Conservation (phyloP, 2,113 vertebrate genomes). For the Lophochroa leadbeateri region DNA sequence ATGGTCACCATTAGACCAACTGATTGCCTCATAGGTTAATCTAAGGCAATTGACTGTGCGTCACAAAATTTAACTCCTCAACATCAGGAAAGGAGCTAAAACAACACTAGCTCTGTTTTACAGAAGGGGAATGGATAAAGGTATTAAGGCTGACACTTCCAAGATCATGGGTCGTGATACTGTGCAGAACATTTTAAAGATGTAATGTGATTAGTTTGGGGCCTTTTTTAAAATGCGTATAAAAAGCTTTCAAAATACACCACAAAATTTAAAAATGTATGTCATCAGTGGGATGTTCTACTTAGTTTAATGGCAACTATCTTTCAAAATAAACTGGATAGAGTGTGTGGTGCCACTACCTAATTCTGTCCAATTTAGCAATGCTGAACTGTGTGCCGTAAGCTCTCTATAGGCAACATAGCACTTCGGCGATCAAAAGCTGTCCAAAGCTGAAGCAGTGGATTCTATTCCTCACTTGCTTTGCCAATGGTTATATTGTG, state of each 20-base stretch:
- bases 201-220: background rate
- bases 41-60: background rate
- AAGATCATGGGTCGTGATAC: background rate
- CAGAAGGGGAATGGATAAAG: background rate
- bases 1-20: background rate
- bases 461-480: background rate
- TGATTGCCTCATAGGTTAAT: background rate
- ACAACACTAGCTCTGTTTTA: background rate
- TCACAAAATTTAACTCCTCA: background rate
- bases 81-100: background rate
- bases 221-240: background rate
- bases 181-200: background rate
- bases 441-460: background rate
- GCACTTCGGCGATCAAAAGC: background rate
- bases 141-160: background rate
- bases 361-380: background rate
- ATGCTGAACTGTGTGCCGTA: background rate
- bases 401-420: background rate
- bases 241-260: background rate
- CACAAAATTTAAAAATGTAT: background rate
- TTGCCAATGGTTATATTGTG: background rate
- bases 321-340: background rate
- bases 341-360: background rate
- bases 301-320: background rate
- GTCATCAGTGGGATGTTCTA: background rate